A percentile compares a stretch with the other conserved stretches of the same genome.
Conservation (phyloP, 2,888 invertebrate species). For the Idaea straminata region DNA sequence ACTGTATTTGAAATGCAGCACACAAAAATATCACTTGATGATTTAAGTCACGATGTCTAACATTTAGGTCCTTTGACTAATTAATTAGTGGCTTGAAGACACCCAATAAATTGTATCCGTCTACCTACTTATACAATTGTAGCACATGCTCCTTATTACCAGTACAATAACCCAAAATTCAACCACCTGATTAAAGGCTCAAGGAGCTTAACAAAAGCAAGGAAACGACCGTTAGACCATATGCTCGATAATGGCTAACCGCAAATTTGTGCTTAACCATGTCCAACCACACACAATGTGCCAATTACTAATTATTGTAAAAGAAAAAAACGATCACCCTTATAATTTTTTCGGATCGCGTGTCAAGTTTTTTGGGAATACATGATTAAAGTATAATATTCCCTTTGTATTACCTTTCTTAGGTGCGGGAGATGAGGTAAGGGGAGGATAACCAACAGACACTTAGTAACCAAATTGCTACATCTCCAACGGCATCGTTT, state of each 20-base stretch:
- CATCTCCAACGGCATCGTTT: too few species aligned
- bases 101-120: too few species aligned
- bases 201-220: neutral
- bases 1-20: too few species aligned
- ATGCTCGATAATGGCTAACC: constrained; percentile 22
- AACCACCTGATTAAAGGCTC: neutral
- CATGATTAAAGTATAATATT: neutral
- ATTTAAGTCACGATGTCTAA: too few species aligned
- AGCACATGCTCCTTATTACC: neutral
- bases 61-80: too few species aligned
- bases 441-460: too few species aligned
- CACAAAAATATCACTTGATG: too few species aligned
- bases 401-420: neutral
- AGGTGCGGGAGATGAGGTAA: too few species aligned
- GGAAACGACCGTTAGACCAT: constrained; percentile 19
- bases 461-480: too few species aligned
- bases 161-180: neutral
- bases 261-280: constrained; percentile 30
- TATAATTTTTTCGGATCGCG: constrained; percentile 36
- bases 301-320: constrained; percentile 67
- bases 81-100: too few species aligned
- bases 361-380: constrained; percentile 23
- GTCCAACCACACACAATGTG: constrained; percentile 57
- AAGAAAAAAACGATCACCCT: constrained; percentile 41
- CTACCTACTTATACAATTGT: too few species aligned